Evolutionary conservation across 2,797 vertebrate genomes (phyloP).

Genomic region (Cirrhinus mrigala): DNA sequence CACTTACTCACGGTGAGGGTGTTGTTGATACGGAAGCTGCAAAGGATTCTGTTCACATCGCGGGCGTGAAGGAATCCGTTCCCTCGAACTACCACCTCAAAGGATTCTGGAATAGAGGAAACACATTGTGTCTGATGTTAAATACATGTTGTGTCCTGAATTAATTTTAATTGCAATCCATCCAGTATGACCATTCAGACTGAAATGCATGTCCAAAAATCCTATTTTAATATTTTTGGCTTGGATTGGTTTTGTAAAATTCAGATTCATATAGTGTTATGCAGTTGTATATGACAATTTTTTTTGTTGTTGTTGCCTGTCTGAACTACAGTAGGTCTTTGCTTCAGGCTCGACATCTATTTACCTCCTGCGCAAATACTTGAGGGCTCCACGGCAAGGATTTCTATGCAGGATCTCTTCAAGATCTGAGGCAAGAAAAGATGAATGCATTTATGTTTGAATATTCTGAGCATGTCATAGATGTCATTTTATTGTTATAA

Average conservation of each 20-base stretch:
- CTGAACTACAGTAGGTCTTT: background rate
- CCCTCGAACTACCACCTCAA: conserved; percentile 93
- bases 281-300: background rate
- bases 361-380: conserved; percentile 97
- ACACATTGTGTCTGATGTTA: background rate
- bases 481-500: no score
- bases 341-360: conserved; percentile 15
- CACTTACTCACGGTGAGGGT: conserved; percentile 92
- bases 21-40: conserved; percentile 97
- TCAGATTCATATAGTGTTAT: background rate
- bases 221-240: background rate
- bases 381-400: conserved; percentile 94
- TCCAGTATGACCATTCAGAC: background rate
- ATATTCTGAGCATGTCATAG: background rate
- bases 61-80: conserved; percentile 93
- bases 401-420: conserved; percentile 98
- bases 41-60: conserved; percentile 91
- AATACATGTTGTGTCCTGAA: background rate
- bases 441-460: background rate
- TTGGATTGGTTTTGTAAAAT: background rate
- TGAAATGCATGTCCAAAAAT: background rate
- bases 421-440: conserved; percentile 82
- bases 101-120: conserved; percentile 82
- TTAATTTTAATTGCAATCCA: no score
- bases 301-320: background rate